These are phyloP conservation scores for Cantharis flavilabris DNA, from an alignment of 2,888 invertebrate species.

Conservation along the genomic window DNA sequence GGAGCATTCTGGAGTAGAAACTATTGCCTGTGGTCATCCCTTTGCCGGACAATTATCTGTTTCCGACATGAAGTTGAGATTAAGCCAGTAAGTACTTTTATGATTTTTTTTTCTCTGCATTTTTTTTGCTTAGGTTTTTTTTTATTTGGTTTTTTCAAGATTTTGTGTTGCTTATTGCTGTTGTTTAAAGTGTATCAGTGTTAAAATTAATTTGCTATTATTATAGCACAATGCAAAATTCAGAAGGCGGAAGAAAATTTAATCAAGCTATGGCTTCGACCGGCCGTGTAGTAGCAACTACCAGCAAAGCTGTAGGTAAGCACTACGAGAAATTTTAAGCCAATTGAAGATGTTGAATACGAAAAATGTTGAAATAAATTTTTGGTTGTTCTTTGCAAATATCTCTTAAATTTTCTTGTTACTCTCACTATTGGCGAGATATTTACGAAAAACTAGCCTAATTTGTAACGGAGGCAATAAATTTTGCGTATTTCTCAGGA, in stretches of 20 bases:
- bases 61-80: slow-evolving; percentile 88
- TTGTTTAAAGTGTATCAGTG: not conserved
- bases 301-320: slow-evolving; percentile 74
- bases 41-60: slow-evolving; percentile 94
- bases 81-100: slow-evolving; percentile 78
- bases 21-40: slow-evolving; percentile 83
- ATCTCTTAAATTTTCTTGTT: not conserved
- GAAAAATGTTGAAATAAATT: no score
- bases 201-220: slow-evolving; percentile 4
- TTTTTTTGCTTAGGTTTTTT: not conserved
- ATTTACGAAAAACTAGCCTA: not conserved
- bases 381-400: no score
- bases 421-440: not conserved
- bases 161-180: not conserved
- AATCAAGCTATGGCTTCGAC: slow-evolving; percentile 92
- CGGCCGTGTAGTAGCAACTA: slow-evolving; percentile 84
- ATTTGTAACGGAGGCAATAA: not conserved
- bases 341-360: no score
- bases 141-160: not conserved
- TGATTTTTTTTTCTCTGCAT: not conserved
- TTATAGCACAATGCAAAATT: slow-evolving; percentile 88
- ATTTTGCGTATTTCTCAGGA: slow-evolving; percentile 54
- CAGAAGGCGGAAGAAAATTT: slow-evolving; percentile 90
- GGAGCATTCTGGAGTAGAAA: slow-evolving; percentile 66
- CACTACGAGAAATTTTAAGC: slow-evolving; percentile 2